phyloP scores from a whole-genome alignment of 2,113 vertebrate genomes.

The Vulpes ferrilata region DNA sequence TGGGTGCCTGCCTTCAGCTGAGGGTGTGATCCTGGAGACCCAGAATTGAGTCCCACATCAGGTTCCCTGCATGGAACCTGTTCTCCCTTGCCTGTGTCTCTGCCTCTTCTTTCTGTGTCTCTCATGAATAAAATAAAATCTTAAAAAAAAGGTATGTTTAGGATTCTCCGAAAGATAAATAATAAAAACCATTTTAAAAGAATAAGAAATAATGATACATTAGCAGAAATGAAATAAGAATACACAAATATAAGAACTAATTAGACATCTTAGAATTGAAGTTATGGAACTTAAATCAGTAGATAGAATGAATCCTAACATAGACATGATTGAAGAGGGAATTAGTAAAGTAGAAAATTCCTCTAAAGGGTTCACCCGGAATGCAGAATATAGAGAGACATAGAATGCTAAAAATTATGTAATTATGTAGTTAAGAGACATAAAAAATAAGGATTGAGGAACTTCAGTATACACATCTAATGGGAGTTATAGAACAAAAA shows the following conservation, averaged over 20 bases:
- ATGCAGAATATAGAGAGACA: not conserved
- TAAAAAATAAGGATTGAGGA: not conserved
- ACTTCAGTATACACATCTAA: not conserved
- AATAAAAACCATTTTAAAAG: not conserved
- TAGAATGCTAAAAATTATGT: not conserved
- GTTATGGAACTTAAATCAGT: not conserved
- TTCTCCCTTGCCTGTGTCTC: too few species aligned
- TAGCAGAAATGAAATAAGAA: not conserved
- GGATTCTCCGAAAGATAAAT: not conserved
- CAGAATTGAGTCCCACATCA: too few species aligned
- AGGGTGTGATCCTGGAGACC: too few species aligned
- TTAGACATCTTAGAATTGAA: not conserved
- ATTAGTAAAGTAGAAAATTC: not conserved
- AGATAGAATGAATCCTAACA: not conserved
- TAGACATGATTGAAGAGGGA: not conserved
- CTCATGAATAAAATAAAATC: too few species aligned
- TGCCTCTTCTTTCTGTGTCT: too few species aligned
- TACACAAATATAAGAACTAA: not conserved
- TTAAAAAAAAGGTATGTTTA: not conserved
- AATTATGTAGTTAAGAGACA: not conserved
- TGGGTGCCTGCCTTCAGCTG: too few species aligned
- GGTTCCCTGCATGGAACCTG: too few species aligned
- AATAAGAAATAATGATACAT: not conserved
- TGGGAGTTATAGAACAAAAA: not conserved
- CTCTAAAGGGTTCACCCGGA: not conserved